Base-by-base conservation (phyloP, 1,140 invertebrate species). In the Solenopsis fugax region DNA sequence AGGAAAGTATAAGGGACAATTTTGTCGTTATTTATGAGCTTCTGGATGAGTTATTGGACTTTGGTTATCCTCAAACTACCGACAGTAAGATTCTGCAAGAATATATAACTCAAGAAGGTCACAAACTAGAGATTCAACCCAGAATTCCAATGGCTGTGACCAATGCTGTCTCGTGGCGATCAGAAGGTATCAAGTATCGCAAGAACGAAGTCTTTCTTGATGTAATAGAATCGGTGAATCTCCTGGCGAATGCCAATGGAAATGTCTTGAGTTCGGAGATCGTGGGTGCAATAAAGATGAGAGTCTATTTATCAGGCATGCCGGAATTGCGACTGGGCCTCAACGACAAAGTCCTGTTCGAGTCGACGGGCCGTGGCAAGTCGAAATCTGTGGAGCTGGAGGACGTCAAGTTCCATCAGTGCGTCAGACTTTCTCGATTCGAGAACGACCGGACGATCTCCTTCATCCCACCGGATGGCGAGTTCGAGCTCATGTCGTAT, bases 401-500 rank as follows among this genome's bases (percentile, higher is more conserved):
- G 95, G 99, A 99, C 96, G 99, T 99, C 0, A 99, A 99, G 95
- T 99, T 99, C 93, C 99, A 99, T 95, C 99, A 99, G 93, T 99
- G 99, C 95, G 99, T 99, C 0, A 96, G 99, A 88, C 95, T 99
- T 69, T 99, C 99, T 0, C 96, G 98, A 69, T 99, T 99, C 96
- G 99, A 99, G 94, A 99, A 99, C 94, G 99, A 99, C 93, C 96
- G 99, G 56, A 99, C 99, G 0, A 99, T 99, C 89, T 99, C 98
- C 0, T 99, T 99, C 92, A 99, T 99, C 93, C 99, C 99, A 60
- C 99, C 99, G 0, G 99, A 99, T 96, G 99, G 99, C 37, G 99
- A 99, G 94, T 99, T 99, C 96, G 99, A 99, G 94, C 95, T 99
- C n/a, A 99, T 99, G 99, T 99, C 99, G 0, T 99, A 99, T 95